A percentile compares a stretch with the other conserved stretches of the same genome.
phyloP scores from a whole-genome alignment of 2,797 vertebrate genomes.

The Crypturellus tataupa region DNA sequence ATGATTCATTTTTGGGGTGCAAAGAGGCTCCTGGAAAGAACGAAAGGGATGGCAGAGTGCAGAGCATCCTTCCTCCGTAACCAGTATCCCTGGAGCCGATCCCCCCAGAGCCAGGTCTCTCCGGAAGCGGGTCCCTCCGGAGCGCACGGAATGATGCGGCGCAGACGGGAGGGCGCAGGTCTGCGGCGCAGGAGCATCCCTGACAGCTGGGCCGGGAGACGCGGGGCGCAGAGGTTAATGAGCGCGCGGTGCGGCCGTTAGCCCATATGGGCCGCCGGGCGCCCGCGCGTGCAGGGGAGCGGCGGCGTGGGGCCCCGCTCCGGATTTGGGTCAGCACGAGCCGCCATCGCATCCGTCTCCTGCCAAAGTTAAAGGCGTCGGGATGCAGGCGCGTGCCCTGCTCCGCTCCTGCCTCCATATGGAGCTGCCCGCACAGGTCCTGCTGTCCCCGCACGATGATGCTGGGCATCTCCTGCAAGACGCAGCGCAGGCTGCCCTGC shows the following conservation, averaged over 20 bases:
- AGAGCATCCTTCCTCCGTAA: background rate
- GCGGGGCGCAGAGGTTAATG: conserved; percentile 48
- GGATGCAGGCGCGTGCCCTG: background rate
- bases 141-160: no score
- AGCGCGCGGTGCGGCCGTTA: conserved; percentile 40
- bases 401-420: no score
- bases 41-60: background rate
- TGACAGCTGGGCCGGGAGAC: conserved; percentile 53
- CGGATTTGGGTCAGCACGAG: background rate
- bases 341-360: background rate
- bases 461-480: no score
- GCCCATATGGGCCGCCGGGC: conserved; percentile 18
- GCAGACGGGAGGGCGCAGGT: background rate
- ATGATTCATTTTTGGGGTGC: background rate
- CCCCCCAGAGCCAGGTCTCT: no score
- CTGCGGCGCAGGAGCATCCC: background rate
- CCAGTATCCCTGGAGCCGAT: no score
- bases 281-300: background rate
- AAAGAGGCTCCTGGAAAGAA: no score
- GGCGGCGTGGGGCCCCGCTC: accelerated
- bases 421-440: no score
- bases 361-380: background rate
- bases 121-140: no score
- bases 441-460: no score
- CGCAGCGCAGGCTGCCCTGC: no score